Evolutionary conservation across 1,140 invertebrate species (phyloP), one percentile per base, ranked within the genome.

Genomic region (Drosophila tani): DNA sequence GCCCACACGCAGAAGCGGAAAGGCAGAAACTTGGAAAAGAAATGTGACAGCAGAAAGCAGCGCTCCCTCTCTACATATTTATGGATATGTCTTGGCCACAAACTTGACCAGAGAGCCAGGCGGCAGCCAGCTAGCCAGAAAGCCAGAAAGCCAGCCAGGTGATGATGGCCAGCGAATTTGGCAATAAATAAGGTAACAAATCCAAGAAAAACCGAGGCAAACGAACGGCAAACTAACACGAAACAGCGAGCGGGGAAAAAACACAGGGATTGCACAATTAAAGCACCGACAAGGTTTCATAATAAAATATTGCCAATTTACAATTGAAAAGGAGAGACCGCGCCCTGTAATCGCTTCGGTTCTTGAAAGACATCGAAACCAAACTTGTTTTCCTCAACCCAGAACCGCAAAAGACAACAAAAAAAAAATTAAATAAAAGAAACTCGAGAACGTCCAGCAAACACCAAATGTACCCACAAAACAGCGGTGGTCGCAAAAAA

Each of bases 1-100:
- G 21, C 32, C 32, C 32, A 38, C 51, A 55, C 51, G 51, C 51
- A 66, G 32, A 68, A 66, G n/a, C 27, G 24, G 21, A 55, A 73
- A 66, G 63, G 32, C 40, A 45, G 9, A 50, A 58, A 63, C 9
- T 11, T 17, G 41, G 8, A 64, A 40, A 73, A 88, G 76, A 87
- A 87, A 87, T 86, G 82, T 86, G 84, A 87, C 75, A 87, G 70
- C 84, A 83, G 69, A 85, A 85, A 86, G 82, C 78, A 86, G 82
- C 79, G 70, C 58, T 59, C 38, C 24, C 29, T 41, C 59, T 63
- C 21, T 17, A 47, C 45, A 19, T 64, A 59, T 66, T 63, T 63
- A 66, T 59, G 45, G 35, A 50, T 55, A 57, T 57, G 60, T 74
- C 56, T 64, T 75, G 45, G 73, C 74, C 55, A 57, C 75, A 57